Conservation (phyloP, 2,113 vertebrate genomes). For the Megaceryle maxima region DNA sequence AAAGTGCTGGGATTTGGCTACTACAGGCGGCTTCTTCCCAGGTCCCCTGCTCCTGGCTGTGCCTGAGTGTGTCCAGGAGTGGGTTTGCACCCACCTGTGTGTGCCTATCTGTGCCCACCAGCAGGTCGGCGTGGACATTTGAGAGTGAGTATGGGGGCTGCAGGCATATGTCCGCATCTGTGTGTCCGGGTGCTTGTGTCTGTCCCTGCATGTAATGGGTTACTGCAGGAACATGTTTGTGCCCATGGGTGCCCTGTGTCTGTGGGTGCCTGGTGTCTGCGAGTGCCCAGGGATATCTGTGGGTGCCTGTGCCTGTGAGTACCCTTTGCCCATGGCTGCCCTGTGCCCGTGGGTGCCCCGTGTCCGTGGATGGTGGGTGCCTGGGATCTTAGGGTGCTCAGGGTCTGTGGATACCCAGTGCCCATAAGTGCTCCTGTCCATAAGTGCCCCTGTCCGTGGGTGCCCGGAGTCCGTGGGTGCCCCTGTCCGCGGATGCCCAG, state of each 20-base stretch:
- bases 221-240: fast-evolving
- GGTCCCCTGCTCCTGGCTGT: fast-evolving
- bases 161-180: fast-evolving
- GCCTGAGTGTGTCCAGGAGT: fast-evolving
- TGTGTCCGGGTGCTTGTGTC: fast-evolving
- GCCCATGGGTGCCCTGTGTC: neutral
- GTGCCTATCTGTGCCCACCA: neutral
- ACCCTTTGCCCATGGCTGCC: neutral
- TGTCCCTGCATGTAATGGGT: neutral
- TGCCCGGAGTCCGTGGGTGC: neutral
- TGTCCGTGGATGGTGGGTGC: too few relatives aligned
- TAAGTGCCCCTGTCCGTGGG: neutral
- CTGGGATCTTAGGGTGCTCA: neutral
- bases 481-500: too few relatives aligned
- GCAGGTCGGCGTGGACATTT: fast-evolving
- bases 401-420: fast-evolving
- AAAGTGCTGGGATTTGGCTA: neutral
- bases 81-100: neutral
- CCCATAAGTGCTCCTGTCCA: neutral
- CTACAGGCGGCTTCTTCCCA: neutral
- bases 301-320: neutral
- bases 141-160: neutral
- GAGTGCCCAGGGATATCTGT: too few relatives aligned
- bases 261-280: neutral
- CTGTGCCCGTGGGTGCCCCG: neutral